These are phyloP conservation scores for Thumatha senex DNA, from an alignment of 2,888 invertebrate genomes.

Conservation along the genomic window DNA sequence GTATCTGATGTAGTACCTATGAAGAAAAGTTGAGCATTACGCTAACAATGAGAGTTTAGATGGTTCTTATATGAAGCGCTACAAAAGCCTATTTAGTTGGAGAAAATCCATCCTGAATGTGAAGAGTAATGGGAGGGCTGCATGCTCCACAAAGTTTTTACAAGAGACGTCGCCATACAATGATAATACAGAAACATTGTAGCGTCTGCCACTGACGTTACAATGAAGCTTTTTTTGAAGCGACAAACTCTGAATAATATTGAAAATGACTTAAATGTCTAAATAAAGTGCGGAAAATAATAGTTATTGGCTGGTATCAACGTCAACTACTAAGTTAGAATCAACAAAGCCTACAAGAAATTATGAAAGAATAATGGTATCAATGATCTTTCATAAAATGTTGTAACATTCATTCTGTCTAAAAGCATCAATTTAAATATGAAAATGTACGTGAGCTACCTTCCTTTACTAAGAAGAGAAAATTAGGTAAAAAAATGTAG, in stretches of 20 bases:
- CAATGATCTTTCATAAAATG: slow-evolving; percentile 33
- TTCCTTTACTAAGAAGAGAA: slow-evolving; percentile 65
- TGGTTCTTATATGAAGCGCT: slow-evolving; percentile 20
- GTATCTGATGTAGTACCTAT: slow-evolving; percentile 25
- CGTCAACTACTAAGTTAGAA: slow-evolving; percentile 36
- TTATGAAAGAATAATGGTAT: slow-evolving; percentile 35
- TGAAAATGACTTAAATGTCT: slow-evolving; percentile 28
- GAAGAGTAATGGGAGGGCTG: slow-evolving; percentile 49
- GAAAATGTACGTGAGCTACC: slow-evolving; percentile 58
- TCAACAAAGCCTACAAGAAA: slow-evolving; percentile 40
- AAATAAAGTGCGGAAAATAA: slow-evolving; percentile 30
- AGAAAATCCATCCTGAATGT: slow-evolving; percentile 33
- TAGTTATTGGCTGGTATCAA: slow-evolving; percentile 27
- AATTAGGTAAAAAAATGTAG: slow-evolving; percentile 66
- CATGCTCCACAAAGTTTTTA: slow-evolving; percentile 46
- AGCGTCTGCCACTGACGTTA: slow-evolving; percentile 25
- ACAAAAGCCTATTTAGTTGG: slow-evolving; percentile 20
- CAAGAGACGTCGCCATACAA: slow-evolving; percentile 37
- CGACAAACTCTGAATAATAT: slow-evolving; percentile 30
- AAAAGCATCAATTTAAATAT: slow-evolving; percentile 47
- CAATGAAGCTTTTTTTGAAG: slow-evolving; percentile 38
- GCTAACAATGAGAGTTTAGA: slow-evolving; percentile 28
- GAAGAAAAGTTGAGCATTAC: slow-evolving; percentile 33
- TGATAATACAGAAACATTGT: slow-evolving; percentile 28
- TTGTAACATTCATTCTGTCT: slow-evolving; percentile 38